Conservation (phyloP, 2,888 invertebrate species). For the Lycocerus yunnanus region DNA sequence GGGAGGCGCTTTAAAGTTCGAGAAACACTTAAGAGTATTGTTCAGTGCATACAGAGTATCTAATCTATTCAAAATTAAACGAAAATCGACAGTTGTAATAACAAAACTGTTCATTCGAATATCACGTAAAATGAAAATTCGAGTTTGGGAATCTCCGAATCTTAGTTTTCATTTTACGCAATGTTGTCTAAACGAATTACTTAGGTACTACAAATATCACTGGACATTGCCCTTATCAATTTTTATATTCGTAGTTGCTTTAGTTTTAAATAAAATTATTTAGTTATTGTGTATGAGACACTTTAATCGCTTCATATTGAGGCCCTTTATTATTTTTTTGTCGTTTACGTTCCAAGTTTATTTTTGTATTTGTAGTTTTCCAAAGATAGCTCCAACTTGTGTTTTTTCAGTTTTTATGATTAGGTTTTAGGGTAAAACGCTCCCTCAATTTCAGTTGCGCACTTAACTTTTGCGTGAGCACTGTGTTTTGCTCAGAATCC, state of each 20-base stretch:
- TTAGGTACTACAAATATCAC: too few species aligned
- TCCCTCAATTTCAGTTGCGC: not conserved
- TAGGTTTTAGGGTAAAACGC: not conserved
- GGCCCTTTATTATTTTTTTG: not conserved
- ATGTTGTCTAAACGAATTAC: too few species aligned
- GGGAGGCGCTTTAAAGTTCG: not conserved
- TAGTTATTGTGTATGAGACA: not conserved
- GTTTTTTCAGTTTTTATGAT: not conserved
- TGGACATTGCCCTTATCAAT: not conserved
- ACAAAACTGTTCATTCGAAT: too few species aligned
- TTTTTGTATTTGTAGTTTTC: not conserved
- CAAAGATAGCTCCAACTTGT: not conserved
- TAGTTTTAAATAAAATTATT: not conserved
- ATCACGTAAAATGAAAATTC: too few species aligned
- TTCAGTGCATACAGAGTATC: too few species aligned
- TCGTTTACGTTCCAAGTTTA: not conserved
- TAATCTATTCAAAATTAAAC: too few species aligned
- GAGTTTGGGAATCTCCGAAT: too few species aligned
- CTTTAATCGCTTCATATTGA: not conserved
- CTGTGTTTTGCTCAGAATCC: too few species aligned
- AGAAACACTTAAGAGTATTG: not conserved
- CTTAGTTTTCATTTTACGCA: too few species aligned
- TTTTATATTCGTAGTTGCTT: not conserved
- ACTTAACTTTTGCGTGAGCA: not conserved
- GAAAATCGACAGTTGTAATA: too few species aligned